These are phyloP conservation scores for Allophyes oxyacanthae DNA, from an alignment of 2,888 invertebrate genomes.

Conservation along the genomic window DNA sequence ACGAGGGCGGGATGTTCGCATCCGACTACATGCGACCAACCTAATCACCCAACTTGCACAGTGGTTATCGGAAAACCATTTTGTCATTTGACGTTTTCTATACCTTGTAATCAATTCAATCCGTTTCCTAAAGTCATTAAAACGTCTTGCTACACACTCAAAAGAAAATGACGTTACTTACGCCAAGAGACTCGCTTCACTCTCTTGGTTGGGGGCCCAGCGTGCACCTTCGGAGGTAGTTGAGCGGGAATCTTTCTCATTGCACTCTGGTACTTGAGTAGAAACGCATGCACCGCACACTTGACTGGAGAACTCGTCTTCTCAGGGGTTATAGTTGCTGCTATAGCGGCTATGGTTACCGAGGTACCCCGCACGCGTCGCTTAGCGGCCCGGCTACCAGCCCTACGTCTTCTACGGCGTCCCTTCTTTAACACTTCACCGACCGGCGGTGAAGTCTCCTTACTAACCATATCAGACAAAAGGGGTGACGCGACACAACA, in stretches of 20 bases:
- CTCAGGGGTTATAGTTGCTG: conserved; percentile 44
- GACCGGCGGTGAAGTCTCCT: conserved; percentile 62
- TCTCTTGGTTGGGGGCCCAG: conserved; percentile 82
- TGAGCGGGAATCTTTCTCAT: conserved; percentile 79
- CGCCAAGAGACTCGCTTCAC: conserved; percentile 85
- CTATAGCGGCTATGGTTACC: conserved; percentile 41
- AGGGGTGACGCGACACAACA: conserved; percentile 63
- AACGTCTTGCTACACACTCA: neutral
- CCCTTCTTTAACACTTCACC: conserved; percentile 70
- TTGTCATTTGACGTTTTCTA: neutral
- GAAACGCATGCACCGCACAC: conserved; percentile 82
- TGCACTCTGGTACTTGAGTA: conserved; percentile 80
- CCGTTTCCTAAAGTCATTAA: neutral
- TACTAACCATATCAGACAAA: conserved; percentile 70
- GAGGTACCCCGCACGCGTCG: conserved; percentile 70
- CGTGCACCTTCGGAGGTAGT: conserved; percentile 78
- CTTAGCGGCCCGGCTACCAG: conserved; percentile 70
- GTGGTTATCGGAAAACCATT: conserved; percentile 18
- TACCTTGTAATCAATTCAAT: neutral
- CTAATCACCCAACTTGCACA: conserved; percentile 6
- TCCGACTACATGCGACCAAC: conserved; percentile 16
- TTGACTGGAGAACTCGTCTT: conserved; percentile 69
- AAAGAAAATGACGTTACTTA: conserved; percentile 66
- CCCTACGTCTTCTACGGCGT: conserved; percentile 71
- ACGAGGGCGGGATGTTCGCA: conserved; percentile 38